Evolutionary conservation across 2,797 vertebrate species (phyloP).

Genomic region (Potorous gilbertii): DNA sequence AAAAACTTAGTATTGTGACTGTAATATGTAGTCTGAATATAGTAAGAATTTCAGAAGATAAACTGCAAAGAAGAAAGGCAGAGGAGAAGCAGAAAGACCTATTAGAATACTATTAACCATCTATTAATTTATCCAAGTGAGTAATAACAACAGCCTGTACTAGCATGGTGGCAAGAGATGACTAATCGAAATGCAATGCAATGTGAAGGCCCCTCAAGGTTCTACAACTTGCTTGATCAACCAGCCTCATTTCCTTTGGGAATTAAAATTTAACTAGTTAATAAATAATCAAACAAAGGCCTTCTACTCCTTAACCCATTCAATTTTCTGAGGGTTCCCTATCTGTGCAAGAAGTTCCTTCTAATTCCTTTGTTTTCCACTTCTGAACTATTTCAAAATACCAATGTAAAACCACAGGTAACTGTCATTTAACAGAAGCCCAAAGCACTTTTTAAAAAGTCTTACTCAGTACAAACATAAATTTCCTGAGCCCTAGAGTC

Average conservation of each 20-base stretch:
- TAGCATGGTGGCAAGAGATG: background rate
- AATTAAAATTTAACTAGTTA: background rate
- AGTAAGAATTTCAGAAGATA: background rate
- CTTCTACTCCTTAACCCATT: background rate
- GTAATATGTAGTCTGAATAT: background rate
- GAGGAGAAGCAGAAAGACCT: background rate
- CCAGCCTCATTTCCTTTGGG: background rate
- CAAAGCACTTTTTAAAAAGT: conserved; percentile 37
- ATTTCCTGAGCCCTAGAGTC: conserved; percentile 51
- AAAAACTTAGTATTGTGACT: background rate
- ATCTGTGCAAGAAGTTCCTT: background rate
- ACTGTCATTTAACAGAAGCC: conserved; percentile 49
- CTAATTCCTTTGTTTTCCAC: conserved; percentile 28
- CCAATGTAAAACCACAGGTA: conserved; percentile 28
- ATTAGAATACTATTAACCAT: background rate
- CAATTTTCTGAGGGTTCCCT: conserved; percentile 22
- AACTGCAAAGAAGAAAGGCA: background rate
- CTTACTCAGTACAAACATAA: conserved; percentile 47
- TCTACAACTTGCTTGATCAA: background rate
- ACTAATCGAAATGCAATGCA: background rate
- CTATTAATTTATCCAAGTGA: background rate
- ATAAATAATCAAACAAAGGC: background rate
- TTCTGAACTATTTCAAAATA: conserved; percentile 28
- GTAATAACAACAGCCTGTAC: background rate
- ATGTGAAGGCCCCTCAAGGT: background rate